Evolutionary conservation across 2,113 vertebrate genomes (phyloP).

Genomic region (Corythornis cristatus): DNA sequence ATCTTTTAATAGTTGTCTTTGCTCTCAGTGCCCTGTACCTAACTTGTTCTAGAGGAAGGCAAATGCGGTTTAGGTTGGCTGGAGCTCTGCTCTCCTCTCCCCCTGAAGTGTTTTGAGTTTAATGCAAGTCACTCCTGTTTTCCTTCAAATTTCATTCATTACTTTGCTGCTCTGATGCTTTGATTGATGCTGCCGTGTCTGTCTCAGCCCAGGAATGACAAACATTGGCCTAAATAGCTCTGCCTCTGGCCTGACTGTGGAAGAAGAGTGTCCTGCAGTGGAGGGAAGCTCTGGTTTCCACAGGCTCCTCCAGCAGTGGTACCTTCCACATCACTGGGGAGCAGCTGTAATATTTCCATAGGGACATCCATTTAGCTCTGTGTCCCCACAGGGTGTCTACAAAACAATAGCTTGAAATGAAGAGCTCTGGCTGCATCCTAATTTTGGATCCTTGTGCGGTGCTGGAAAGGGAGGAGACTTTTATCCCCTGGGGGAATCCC

Average conservation of each 20-base stretch:
- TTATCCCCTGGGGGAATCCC: neutral
- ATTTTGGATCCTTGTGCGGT: neutral
- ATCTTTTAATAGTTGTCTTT: constrained; percentile 24
- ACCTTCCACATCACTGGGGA: neutral
- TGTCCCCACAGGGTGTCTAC: rapidly evolving
- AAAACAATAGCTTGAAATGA: neutral
- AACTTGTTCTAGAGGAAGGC: neutral
- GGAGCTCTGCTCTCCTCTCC: neutral
- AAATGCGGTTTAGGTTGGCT: neutral
- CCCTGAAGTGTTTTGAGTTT: neutral
- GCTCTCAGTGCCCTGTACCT: neutral
- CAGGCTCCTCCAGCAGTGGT: neutral
- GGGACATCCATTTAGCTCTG: neutral
- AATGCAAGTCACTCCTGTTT: neutral
- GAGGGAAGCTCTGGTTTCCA: neutral
- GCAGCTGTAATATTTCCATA: rapidly evolving
- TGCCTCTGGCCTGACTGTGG: neutral
- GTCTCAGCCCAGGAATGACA: neutral
- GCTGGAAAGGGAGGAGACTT: neutral
- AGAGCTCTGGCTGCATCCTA: neutral
- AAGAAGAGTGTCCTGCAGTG: rapidly evolving
- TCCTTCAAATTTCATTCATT: neutral
- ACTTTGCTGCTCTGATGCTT: neutral
- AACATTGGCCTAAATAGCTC: rapidly evolving
- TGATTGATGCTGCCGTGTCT: rapidly evolving